Percentiles rank a stretch among this genome's conserved stretches.
These are phyloP conservation scores for Dioctria rufipes DNA, from an alignment of 2,888 invertebrate species.

Conservation along the genomic window DNA sequence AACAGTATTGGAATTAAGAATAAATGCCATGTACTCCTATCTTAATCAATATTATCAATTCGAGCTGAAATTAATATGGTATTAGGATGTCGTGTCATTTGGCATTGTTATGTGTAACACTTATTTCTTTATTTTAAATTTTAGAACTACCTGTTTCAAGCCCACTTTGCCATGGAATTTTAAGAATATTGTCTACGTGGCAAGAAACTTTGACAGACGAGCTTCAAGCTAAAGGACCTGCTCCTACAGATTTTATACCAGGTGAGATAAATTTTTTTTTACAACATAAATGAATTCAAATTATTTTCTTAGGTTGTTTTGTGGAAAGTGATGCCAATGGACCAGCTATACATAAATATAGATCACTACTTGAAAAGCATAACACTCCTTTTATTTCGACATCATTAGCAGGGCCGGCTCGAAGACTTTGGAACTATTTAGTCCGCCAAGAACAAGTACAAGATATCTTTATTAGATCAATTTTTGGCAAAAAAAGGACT, in stretches of 20 bases:
- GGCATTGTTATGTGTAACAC: no score
- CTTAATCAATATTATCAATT: no score
- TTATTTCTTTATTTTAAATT: constrained; percentile 42
- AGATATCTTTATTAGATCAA: constrained; percentile 94
- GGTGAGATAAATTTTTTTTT: constrained; percentile 60
- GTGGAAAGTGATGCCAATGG: constrained; percentile 82
- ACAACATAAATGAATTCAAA: not conserved
- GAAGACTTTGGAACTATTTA: constrained; percentile 93
- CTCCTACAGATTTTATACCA: constrained; percentile 89
- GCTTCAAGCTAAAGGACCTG: constrained; percentile 82
- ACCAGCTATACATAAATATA: constrained; percentile 94
- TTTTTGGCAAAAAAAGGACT: constrained; percentile 87
- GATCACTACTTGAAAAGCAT: constrained; percentile 89
- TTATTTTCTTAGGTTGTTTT: constrained; percentile 78
- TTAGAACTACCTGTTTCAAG: constrained; percentile 94
- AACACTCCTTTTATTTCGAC: constrained; percentile 94
- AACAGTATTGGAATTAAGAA: no score
- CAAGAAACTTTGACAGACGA: constrained; percentile 85
- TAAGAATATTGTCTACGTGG: constrained; percentile 92
- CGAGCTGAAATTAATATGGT: no score
- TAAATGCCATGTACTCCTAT: no score
- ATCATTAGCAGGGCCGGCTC: constrained; percentile 81
- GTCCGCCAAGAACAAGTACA: constrained; percentile 94
- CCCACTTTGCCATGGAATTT: constrained; percentile 91
- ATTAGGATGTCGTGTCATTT: no score